Base-by-base conservation (phyloP, 2,888 invertebrate species). In the Caradrina kadenii region DNA sequence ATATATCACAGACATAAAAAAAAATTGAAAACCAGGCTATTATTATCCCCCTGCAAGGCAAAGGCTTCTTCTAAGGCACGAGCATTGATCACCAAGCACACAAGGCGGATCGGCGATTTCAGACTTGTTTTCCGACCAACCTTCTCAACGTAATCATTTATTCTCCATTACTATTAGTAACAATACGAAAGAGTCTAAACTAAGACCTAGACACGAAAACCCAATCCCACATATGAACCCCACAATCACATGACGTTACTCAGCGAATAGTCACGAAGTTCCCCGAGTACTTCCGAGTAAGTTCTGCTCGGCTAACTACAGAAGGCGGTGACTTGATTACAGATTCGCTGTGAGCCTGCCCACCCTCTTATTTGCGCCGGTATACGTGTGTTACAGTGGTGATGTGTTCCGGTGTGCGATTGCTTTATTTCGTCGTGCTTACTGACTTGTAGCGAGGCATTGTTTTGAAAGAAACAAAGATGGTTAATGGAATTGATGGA, bases 261-360 rank as follows among this genome's bases (percentile, higher is more conserved):
- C 42, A 31, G 45, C 55, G 67, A 63, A 56, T 49, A 63, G 22
- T 42, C 63, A 73, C 61, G 64, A 72, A 42, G 5, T 17, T 11
- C 11, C 45, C 45, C 45, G 45, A 45, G 17, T 17, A 45, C 45
- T 17, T 45, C 45, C 45, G 17, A 45, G 3, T 13, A 22, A 72
- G 82, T 80, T 83, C 72, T 85, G 86, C 83, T 75, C 69, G 66
- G 78, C 70, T 82, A 71, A 77, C 66, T 81, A 61, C 63, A 53
- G 69, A 85, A 84, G 86, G 82, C 76, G 78, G 84, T 31, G 67
- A 71, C 76, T 80, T 85, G 84, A 86, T 86, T 86, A 83, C 80
- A 84, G 84, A 83, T 76, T 76, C 82, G 82, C 73, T 75, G 64
- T 69, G 70, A 75, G 72, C 64, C 59, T 71, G 68, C 73, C 85